A percentile compares a stretch with the other conserved stretches of the same genome.
Conservation (phyloP, 2,113 vertebrate species). For the Pseudolaguvia tuberculata region DNA sequence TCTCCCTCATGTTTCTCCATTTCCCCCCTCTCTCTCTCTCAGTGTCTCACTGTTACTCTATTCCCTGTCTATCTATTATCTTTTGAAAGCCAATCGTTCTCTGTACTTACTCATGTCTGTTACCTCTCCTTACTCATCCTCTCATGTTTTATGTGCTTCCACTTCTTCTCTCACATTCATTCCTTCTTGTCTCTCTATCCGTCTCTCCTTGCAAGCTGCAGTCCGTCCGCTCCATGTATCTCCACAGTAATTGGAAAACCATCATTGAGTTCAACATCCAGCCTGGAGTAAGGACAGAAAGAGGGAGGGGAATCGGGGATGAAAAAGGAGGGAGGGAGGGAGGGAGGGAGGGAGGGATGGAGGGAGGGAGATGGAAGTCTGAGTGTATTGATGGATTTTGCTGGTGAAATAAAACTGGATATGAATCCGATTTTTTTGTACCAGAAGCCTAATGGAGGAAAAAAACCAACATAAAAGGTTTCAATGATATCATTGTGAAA, state of each 20-base stretch:
- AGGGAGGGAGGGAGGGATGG: constrained; percentile 1
- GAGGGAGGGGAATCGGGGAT: constrained; percentile 17
- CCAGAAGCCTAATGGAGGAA: constrained; percentile 4
- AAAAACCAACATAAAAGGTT: constrained; percentile 19
- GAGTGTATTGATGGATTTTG: constrained; percentile 43
- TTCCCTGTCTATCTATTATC: constrained; percentile 3
- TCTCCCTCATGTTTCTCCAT: constrained; percentile 5
- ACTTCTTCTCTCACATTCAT: constrained; percentile 7
- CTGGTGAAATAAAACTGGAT: constrained; percentile 8
- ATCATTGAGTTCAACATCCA: constrained; percentile 62
- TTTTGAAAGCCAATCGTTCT: constrained; percentile 6
- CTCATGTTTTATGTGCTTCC: not conserved
- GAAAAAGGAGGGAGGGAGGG: constrained; percentile 11
- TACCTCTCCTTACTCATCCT: not conserved
- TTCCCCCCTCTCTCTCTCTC: constrained; percentile 19
- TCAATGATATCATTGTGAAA: constrained; percentile 1
- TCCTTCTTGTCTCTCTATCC: constrained; percentile 9
- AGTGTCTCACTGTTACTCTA: constrained; percentile 2
- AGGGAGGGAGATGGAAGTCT: constrained; percentile 17
- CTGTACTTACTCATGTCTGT: not conserved
- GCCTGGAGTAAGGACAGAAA: constrained; percentile 39
- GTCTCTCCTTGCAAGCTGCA: constrained; percentile 63
- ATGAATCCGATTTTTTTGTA: not conserved
- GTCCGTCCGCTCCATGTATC: constrained; percentile 57
- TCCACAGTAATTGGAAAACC: constrained; percentile 72